These are phyloP conservation scores for Platichthys flesus DNA, from an alignment of 2,113 vertebrate species.

Conservation along the genomic window DNA sequence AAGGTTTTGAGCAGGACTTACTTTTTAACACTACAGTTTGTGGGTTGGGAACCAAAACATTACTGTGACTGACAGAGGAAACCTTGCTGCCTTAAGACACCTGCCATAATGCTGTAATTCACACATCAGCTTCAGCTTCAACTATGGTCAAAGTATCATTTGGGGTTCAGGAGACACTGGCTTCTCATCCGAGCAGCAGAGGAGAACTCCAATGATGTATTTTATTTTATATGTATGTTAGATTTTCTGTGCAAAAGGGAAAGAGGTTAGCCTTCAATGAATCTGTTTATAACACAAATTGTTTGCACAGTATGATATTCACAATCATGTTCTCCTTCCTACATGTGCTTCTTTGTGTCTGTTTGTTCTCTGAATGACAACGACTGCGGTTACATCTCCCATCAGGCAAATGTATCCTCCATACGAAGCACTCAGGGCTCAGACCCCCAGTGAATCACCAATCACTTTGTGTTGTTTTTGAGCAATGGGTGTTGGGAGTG, in stretches of 20 bases:
- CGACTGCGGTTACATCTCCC: conserved; percentile 56
- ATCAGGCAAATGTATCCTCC: conserved; percentile 43
- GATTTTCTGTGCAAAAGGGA: background rate
- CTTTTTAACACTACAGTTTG: background rate
- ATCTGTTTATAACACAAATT: background rate
- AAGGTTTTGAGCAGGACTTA: too few relatives aligned
- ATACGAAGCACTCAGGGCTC: conserved; percentile 45
- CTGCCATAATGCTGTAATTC: background rate
- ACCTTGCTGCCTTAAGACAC: background rate
- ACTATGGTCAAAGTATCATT: background rate
- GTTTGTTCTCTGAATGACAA: conserved; percentile 66
- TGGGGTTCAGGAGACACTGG: background rate
- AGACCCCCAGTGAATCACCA: conserved; percentile 48
- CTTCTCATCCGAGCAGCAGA: background rate
- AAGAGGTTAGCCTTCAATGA: background rate
- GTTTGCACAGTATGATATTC: background rate
- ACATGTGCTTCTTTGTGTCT: conserved; percentile 15
- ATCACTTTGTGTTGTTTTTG: conserved; percentile 52
- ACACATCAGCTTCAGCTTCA: background rate
- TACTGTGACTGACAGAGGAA: background rate
- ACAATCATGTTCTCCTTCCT: background rate
- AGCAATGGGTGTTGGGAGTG: conserved; percentile 7
- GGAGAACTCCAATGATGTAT: background rate
- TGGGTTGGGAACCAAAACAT: background rate
- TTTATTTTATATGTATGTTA: background rate